These are phyloP conservation scores for Melanotaenia duboulayi DNA, from an alignment of 2,113 vertebrate genomes.

Conservation along the genomic window DNA sequence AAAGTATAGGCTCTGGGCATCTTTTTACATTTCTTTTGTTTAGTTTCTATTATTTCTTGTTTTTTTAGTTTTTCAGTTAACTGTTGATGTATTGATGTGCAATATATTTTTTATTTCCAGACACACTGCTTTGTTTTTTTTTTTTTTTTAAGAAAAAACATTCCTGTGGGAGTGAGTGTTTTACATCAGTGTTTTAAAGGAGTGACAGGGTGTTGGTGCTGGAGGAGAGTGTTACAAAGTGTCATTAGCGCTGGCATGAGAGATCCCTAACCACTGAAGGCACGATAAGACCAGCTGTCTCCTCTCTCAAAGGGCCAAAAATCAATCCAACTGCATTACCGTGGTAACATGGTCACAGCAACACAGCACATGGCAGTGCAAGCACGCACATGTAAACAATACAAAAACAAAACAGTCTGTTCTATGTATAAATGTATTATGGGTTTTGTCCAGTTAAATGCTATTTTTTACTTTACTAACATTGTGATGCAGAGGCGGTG, in stretches of 20 bases:
- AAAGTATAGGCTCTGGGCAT: conserved; percentile 17
- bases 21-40: conserved; percentile 2
- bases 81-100: conserved; percentile 63
- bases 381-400: conserved; percentile 9
- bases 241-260: conserved; percentile 47
- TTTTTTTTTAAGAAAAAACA: not conserved
- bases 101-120: conserved; percentile 66
- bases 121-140: conserved; percentile 36
- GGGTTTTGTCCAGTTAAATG: conserved; percentile 16
- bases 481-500: conserved; percentile 59
- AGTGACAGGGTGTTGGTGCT: conserved; percentile 33
- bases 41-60: conserved; percentile 20
- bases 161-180: conserved; percentile 22
- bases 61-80: conserved; percentile 18
- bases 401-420: conserved; percentile 1
- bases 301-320: conserved; percentile 61
- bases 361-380: conserved; percentile 20
- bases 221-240: conserved; percentile 7
- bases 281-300: conserved; percentile 62
- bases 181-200: conserved; percentile 28
- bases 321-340: conserved; percentile 56
- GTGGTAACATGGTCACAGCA: conserved; percentile 29
- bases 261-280: conserved; percentile 64
- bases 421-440: conserved; percentile 39
- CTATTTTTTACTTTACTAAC: conserved; percentile 50